A percentile compares a stretch with the other conserved stretches of the same genome.
Evolutionary conservation across 2,888 invertebrate genomes (phyloP).

Genomic region (Chrysodeixis includens): DNA sequence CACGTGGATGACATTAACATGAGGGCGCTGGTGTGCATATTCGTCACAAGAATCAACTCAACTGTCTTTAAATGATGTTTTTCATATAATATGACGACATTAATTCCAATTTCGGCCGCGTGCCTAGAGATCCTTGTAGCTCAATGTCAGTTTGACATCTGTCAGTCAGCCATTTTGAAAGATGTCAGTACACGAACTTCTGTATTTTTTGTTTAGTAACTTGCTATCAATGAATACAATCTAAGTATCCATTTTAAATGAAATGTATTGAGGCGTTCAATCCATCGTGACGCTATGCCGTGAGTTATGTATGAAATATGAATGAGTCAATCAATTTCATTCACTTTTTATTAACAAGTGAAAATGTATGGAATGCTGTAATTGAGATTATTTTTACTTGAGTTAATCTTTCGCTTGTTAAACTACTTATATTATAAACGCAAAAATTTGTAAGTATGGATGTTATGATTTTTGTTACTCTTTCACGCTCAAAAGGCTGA

Average conservation of each 20-base stretch:
- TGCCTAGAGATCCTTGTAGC: too few species aligned
- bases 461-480: too few species aligned
- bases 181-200: neutral
- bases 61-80: too few species aligned
- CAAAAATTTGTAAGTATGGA: too few species aligned
- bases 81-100: too few species aligned
- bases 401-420: neutral
- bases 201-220: neutral
- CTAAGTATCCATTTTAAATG: conserved; percentile 15
- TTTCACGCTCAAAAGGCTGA: too few species aligned
- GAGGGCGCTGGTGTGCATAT: too few species aligned
- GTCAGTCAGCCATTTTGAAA: neutral
- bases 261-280: conserved; percentile 8
- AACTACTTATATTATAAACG: too few species aligned
- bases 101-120: too few species aligned
- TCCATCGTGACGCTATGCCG: conserved; percentile 7
- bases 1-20: too few species aligned
- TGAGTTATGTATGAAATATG: conserved; percentile 12
- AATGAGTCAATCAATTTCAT: conserved; percentile 8
- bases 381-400: neutral
- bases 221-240: neutral
- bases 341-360: neutral
- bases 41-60: too few species aligned
- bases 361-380: neutral
- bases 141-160: too few species aligned